phyloP scores from a whole-genome alignment of 1,140 invertebrate species.

The Drosophila eugracilis region DNA sequence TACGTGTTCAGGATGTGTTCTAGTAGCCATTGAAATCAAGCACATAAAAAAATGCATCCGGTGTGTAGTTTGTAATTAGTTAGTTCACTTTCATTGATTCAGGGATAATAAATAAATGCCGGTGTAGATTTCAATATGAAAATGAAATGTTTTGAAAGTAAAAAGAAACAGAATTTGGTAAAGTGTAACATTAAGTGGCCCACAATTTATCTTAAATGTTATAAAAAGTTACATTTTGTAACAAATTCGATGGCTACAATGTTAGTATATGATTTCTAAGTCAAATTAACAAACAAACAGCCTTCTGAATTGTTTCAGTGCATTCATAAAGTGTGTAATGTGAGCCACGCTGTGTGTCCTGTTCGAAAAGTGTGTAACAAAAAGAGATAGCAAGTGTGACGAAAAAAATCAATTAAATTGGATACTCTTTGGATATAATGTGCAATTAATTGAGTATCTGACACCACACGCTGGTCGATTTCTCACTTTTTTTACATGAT shows the following conservation, averaged over 20 bases:
- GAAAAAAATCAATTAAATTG: slow-evolving; percentile 73
- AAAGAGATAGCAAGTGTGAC: slow-evolving; percentile 1
- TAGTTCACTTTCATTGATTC: background rate
- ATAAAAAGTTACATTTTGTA: too few species aligned
- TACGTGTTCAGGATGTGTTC: slow-evolving; percentile 30
- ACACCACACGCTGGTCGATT: background rate
- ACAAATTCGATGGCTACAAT: background rate
- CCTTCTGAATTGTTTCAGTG: background rate
- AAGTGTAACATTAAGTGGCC: too few species aligned
- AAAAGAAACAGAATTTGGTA: too few species aligned
- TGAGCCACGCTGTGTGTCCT: slow-evolving; percentile 29
- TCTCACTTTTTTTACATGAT: background rate
- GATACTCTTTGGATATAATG: slow-evolving; percentile 58
- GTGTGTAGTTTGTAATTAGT: background rate
- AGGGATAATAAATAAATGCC: background rate
- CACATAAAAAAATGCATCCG: background rate
- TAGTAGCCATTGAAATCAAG: slow-evolving; percentile 8
- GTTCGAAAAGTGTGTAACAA: background rate
- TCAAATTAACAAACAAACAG: background rate
- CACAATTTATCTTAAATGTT: too few species aligned
- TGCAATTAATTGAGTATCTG: slow-evolving; percentile 60
- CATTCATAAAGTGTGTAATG: slow-evolving; percentile 37
- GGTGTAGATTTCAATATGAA: too few species aligned
- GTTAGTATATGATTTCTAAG: background rate
- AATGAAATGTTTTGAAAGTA: too few species aligned